These are phyloP conservation scores for Mareca penelope DNA, from an alignment of 2,797 vertebrate species.

Conservation along the genomic window DNA sequence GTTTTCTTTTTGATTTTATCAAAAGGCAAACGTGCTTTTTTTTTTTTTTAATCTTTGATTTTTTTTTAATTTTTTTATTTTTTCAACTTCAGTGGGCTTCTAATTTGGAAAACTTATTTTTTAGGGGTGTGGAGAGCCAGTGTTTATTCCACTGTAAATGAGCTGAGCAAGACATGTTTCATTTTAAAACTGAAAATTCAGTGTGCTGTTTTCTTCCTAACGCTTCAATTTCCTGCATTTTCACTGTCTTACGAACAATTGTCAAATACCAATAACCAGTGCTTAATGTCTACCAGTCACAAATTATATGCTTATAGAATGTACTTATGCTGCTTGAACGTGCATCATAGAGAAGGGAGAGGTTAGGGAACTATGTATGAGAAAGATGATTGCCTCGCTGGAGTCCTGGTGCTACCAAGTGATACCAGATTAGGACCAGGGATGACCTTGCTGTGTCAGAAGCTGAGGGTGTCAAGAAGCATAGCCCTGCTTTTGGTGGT, in stretches of 20 bases:
- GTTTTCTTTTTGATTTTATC: neutral
- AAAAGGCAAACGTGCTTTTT: neutral
- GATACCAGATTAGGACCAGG: neutral
- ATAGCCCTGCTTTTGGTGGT: neutral
- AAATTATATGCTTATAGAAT: neutral
- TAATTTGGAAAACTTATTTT: neutral
- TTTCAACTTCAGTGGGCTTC: neutral
- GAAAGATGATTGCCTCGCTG: neutral
- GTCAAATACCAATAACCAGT: neutral
- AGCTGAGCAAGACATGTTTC: neutral
- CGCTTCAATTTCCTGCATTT: neutral
- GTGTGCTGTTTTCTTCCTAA: neutral
- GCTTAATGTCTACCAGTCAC: neutral
- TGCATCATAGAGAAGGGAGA: neutral
- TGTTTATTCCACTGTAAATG: neutral
- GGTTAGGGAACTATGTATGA: neutral
- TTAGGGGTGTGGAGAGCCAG: neutral
- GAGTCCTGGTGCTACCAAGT: neutral
- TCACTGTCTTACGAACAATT: neutral
- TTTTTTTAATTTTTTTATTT: neutral
- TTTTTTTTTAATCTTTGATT: no score
- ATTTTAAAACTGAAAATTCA: neutral
- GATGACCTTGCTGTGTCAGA: neutral
- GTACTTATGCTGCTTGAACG: neutral
- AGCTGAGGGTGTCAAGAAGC: neutral